Conservation (phyloP, 2,888 invertebrate species). For the Drosophila rellima region DNA sequence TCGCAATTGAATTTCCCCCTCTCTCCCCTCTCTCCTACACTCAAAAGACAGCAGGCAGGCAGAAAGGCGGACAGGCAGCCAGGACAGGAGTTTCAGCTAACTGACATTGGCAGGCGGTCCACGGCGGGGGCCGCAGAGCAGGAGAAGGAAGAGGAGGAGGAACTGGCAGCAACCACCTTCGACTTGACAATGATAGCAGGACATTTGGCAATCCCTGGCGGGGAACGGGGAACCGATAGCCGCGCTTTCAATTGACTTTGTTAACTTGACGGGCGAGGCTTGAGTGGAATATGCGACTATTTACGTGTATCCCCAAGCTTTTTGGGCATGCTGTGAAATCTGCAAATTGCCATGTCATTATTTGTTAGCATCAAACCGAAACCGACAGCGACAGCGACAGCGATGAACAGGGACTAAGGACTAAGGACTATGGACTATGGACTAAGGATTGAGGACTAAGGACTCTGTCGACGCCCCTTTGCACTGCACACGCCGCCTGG, state of each 20-base stretch:
- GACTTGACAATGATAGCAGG: slow-evolving; percentile 76
- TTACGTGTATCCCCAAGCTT: slow-evolving; percentile 35
- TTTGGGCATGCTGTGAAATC: slow-evolving; percentile 82
- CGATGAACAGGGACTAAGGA: slow-evolving; percentile 14
- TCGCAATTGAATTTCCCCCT: slow-evolving; percentile 58
- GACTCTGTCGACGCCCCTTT: slow-evolving; percentile 51
- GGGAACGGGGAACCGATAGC: slow-evolving; percentile 55
- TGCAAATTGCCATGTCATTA: slow-evolving; percentile 85
- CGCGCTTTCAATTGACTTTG: slow-evolving; percentile 77
- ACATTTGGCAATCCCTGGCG: slow-evolving; percentile 29
- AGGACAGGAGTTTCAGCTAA: slow-evolving; percentile 65
- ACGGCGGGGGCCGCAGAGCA: slow-evolving; percentile 27
- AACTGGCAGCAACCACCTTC: slow-evolving; percentile 58
- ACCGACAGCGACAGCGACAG: slow-evolving; percentile 36
- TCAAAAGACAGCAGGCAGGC: neutral
- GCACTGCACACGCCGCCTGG: slow-evolving; percentile 31
- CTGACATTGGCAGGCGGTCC: slow-evolving; percentile 71
- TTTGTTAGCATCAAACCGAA: slow-evolving; percentile 83
- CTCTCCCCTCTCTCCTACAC: neutral
- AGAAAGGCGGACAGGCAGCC: slow-evolving; percentile 13
- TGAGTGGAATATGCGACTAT: slow-evolving; percentile 53
- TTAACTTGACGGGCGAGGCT: slow-evolving; percentile 68
- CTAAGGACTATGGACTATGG: slow-evolving; percentile 4
- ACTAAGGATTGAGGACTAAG: slow-evolving; percentile 24
- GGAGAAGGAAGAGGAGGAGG: neutral